Base-by-base conservation (phyloP, 2,888 invertebrate genomes). In the Nasonovia ribisnigri region DNA sequence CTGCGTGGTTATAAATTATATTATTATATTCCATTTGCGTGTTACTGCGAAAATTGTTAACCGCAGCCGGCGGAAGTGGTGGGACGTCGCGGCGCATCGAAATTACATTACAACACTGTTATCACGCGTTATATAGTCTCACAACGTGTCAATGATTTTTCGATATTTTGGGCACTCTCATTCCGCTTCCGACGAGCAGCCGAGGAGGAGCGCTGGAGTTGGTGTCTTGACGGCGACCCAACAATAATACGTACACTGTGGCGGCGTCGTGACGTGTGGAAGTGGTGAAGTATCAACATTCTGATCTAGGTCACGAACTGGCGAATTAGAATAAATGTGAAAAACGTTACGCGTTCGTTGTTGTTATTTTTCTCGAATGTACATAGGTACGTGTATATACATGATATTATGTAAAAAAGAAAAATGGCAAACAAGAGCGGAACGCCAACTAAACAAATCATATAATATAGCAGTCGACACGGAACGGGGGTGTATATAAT, bases 391-490 rank as follows among this genome's bases (percentile, higher is more conserved):
- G 77, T 36, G 36, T 20, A 36, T 77, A 36, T 77, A 36, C 77
- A 57, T 29, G 6, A 26, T 48, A 24, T 57, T 89, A 36, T n/a
- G 10, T 26, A 26, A 57, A n/a, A 57, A n/a, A 20, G 6, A 57
- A 91, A 54, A 91, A 67, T 13, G 4, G 13, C n/a, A n/a, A 48
- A 88, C n/a, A 48, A 48, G 5, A 48, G 24, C 48, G 10, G 29
- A 20, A 86, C 60, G 92, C 60, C 26, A 60, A 77, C 88, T 42
- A 36, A 20, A 54, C 92, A 92, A 92, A 92, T 92, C 92, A 88
- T 92, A 54, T 54, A 54, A 24, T 88, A 77, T 42, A 43, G 88
- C 24, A 92, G 88, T 77, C 88, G 51, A 88, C 77, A n/a, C 88
- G 43, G 54, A 54, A 5, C 54, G 3, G 77, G 67, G 88, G 77